phyloP scores from a whole-genome alignment of 2,888 invertebrate species.

The Drosophila percnosoma region DNA sequence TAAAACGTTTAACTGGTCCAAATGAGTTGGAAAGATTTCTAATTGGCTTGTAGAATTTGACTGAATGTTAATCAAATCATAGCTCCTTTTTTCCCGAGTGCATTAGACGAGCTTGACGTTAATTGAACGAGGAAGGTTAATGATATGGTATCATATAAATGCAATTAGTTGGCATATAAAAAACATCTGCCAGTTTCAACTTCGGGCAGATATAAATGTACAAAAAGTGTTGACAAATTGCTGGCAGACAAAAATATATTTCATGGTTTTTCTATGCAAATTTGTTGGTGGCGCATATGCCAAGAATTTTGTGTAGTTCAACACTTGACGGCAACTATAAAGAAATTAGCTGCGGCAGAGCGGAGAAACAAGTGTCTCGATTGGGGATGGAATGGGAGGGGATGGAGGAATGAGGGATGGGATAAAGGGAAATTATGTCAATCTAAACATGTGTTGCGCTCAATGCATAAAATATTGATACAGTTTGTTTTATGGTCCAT shows the following conservation, averaged over 20 bases:
- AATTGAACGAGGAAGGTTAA: constrained; percentile 19
- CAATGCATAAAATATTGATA: constrained; percentile 81
- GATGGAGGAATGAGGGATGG: constrained; percentile 32
- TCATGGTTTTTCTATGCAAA: constrained; percentile 76
- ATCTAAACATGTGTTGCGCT: constrained; percentile 84
- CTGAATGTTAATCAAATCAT: background rate
- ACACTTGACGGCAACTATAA: constrained; percentile 59
- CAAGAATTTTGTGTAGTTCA: constrained; percentile 42
- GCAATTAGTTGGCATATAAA: constrained; percentile 74
- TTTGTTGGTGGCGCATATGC: constrained; percentile 72
- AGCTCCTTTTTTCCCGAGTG: background rate
- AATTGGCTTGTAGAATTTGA: background rate
- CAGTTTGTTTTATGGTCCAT: constrained; percentile 85
- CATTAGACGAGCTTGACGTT: constrained; percentile 11
- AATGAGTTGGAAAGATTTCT: background rate
- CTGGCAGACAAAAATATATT: constrained; percentile 37
- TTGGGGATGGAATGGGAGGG: background rate
- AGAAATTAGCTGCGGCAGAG: constrained; percentile 71
- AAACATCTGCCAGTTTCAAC: constrained; percentile 69
- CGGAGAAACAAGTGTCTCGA: constrained; percentile 48
- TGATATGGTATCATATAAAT: constrained; percentile 57
- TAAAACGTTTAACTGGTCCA: background rate
- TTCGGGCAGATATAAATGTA: background rate
- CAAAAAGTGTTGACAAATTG: constrained; percentile 57
- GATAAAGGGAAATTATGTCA: constrained; percentile 79